A percentile compares a stretch with the other conserved stretches of the same genome.
Evolutionary conservation across 2,888 invertebrate genomes (phyloP).

Genomic region (Heliothis peltigera): DNA sequence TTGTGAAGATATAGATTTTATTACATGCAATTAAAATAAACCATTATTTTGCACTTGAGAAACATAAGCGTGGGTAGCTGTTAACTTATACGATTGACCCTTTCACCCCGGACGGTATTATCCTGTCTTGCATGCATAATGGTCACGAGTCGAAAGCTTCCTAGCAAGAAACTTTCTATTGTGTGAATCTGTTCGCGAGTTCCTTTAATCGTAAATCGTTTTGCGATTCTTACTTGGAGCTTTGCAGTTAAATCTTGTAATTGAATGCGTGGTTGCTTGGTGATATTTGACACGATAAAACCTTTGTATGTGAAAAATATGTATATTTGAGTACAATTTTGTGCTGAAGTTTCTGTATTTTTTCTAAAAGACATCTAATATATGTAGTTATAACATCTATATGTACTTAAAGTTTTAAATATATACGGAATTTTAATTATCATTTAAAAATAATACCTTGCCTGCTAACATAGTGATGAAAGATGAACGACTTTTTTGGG

Average conservation of each 20-base stretch:
- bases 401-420: no score
- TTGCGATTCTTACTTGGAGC: conserved; percentile 20
- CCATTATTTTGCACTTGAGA: neutral
- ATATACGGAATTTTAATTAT: no score
- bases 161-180: conserved; percentile 67
- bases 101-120: conserved; percentile 62
- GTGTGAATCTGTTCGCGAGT: conserved; percentile 67
- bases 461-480: no score
- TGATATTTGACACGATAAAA: neutral
- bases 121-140: conserved; percentile 67
- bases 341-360: no score
- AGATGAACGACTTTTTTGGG: no score
- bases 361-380: no score
- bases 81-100: conserved; percentile 58
- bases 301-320: no score
- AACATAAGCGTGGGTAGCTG: conserved; percentile 21
- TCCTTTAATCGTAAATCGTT: conserved; percentile 60
- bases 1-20: conserved; percentile 1
- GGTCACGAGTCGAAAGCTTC: conserved; percentile 69
- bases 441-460: no score
- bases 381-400: no score
- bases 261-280: neutral
- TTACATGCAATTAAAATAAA: conserved; percentile 9
- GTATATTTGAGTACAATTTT: no score
- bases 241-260: conserved; percentile 1